These are phyloP conservation scores for Phaethornis superciliosus DNA, from an alignment of 2,113 vertebrate genomes.

Conservation along the genomic window DNA sequence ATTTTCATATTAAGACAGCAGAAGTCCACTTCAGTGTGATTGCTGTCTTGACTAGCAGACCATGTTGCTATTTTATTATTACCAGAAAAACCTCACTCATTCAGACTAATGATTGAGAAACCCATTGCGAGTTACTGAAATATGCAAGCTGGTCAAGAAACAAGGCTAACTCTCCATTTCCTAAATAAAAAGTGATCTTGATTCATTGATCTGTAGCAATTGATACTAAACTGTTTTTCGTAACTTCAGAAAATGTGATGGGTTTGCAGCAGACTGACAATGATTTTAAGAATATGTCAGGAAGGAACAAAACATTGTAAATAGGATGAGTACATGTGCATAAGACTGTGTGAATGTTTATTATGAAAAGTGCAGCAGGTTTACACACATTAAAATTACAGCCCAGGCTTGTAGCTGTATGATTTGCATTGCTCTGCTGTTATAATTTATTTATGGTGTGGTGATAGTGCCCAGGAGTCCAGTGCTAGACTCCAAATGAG, in stretches of 20 bases:
- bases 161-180: background rate
- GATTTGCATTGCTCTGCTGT: conserved; percentile 6
- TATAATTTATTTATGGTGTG: conserved; percentile 38
- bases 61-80: background rate
- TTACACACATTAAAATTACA: background rate
- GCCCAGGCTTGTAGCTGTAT: background rate
- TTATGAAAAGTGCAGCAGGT: background rate
- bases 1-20: background rate
- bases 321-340: background rate
- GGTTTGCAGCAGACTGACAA: background rate
- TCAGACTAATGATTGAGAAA: background rate
- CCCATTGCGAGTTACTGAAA: background rate
- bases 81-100: background rate
- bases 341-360: background rate
- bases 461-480: conserved; percentile 33
- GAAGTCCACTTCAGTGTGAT: background rate
- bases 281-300: background rate
- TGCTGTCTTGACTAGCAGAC: background rate
- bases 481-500: conserved; percentile 10
- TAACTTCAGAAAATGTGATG: background rate
- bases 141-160: background rate
- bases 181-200: background rate
- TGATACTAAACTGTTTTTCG: background rate
- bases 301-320: background rate
- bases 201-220: background rate